Base-by-base conservation (phyloP, 1,140 invertebrate species). In the Drosophila rhopaloa region DNA sequence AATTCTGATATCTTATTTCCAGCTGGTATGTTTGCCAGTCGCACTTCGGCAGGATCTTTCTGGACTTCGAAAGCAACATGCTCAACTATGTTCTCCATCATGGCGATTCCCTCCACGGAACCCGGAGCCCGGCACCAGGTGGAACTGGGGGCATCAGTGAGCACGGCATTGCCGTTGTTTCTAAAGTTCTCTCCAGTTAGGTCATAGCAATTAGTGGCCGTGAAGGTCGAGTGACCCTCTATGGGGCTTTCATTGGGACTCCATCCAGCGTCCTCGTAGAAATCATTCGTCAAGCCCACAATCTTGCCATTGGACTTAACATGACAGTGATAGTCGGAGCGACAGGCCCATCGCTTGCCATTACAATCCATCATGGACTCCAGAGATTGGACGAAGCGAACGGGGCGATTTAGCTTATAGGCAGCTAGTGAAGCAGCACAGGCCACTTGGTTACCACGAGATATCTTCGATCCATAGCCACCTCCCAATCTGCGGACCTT, bases 1-100 rank as follows among this genome's bases (percentile, higher is more conserved):
- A 92, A 27, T 19, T 94, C 93, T 50, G 84, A 88, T 10, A 94
- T 74, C 19, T 84, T 75, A 27, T 84, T 83, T 6, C 92, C 90
- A 38, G 93, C 75, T 1, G 88, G 29, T 57, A 97, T 93, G 84
- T 97, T 97, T 2, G 91, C 91, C 27, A 95, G 56, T 62, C 95
- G 93, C 0, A 97, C 94, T 44, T 96, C 94, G 1, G 95, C 70
- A 0, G 97, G 94, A 93, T 97, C 96, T 63, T 94, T 94, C 11
- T 94, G 93, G 2, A 96, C 78, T 44, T 91, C 93, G 56, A 94
- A 94, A 0, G 96, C 95, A 57, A 98, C 95, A 81, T 97, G 96
- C 76, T 98, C 97, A 93, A 98, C 95, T 11, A 98, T 94, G 47
- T 93, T 94, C 92, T 98, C 97, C 50, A 95, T 95, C 82, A 95